Evolutionary conservation across 2,113 vertebrate species (phyloP).

Genomic region (Erythrolamprus reginae): DNA sequence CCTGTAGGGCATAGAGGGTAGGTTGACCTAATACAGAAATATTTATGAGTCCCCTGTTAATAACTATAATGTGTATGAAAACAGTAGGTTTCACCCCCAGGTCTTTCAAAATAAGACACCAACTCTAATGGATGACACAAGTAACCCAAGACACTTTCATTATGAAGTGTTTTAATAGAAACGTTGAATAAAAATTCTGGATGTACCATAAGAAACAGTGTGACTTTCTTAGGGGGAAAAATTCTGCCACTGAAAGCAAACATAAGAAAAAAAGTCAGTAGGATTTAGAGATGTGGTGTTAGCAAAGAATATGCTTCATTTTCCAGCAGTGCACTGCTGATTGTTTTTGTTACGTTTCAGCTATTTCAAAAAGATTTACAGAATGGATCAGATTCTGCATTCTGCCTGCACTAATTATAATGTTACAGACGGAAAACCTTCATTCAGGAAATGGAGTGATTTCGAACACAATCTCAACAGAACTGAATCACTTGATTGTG

Average conservation of each 20-base stretch:
- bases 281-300: not conserved
- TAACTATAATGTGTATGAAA: not conserved
- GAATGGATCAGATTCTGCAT: not conserved
- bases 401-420: not conserved
- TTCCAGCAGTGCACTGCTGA: not conserved
- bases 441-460: not conserved
- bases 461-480: not conserved
- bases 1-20: not conserved
- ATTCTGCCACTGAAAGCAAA: not conserved
- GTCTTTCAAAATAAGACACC: not conserved
- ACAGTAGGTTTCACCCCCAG: not conserved
- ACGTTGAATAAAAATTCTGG: not conserved
- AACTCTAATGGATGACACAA: not conserved
- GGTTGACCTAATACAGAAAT: not conserved
- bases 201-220: not conserved
- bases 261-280: not conserved
- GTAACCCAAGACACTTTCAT: not conserved
- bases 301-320: not conserved
- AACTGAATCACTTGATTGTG: not conserved
- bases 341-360: conserved; percentile 11
- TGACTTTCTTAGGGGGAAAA: not conserved
- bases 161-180: not conserved
- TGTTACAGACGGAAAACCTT: not conserved
- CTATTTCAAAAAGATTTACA: not conserved
- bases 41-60: not conserved